phyloP scores from a whole-genome alignment of 2,888 invertebrate genomes.

The Ethmia dodecea region DNA sequence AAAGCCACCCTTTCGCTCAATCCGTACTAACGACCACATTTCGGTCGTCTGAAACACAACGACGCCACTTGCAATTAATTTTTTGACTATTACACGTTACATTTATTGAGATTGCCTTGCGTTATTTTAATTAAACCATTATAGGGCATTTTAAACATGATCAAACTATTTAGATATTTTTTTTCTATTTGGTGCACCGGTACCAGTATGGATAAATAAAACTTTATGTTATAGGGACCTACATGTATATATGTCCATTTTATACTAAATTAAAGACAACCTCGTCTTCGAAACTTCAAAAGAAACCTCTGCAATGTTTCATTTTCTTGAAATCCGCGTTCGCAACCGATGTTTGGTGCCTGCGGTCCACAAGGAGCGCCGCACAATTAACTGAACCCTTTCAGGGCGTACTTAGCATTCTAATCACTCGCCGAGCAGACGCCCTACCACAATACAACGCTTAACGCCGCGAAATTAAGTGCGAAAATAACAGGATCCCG shows the following conservation, averaged over 20 bases:
- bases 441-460: slow-evolving; percentile 58
- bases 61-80: slow-evolving; percentile 68
- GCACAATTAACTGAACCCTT: slow-evolving; percentile 65
- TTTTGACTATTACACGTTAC: slow-evolving; percentile 37
- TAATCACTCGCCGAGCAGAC: slow-evolving; percentile 57
- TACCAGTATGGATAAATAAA: too few relatives aligned
- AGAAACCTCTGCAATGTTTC: too few relatives aligned
- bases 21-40: slow-evolving; percentile 68
- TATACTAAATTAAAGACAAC: too few relatives aligned
- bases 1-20: slow-evolving; percentile 58
- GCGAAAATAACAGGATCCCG: slow-evolving; percentile 57
- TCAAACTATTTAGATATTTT: too few relatives aligned
- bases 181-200: too few relatives aligned
- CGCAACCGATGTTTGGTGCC: slow-evolving; percentile 35
- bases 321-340: too few relatives aligned
- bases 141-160: too few relatives aligned
- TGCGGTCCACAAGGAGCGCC: slow-evolving; percentile 48
- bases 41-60: slow-evolving; percentile 60
- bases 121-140: too few relatives aligned
- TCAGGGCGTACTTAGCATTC: slow-evolving; percentile 64
- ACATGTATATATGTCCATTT: too few relatives aligned
- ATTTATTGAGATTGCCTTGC: slow-evolving; percentile 10
- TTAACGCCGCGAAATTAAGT: slow-evolving; percentile 64
- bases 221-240: too few relatives aligned
- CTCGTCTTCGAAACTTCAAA: too few relatives aligned